These are phyloP conservation scores for Ypsolopha sequella DNA, from an alignment of 2,888 invertebrate genomes.

Conservation along the genomic window DNA sequence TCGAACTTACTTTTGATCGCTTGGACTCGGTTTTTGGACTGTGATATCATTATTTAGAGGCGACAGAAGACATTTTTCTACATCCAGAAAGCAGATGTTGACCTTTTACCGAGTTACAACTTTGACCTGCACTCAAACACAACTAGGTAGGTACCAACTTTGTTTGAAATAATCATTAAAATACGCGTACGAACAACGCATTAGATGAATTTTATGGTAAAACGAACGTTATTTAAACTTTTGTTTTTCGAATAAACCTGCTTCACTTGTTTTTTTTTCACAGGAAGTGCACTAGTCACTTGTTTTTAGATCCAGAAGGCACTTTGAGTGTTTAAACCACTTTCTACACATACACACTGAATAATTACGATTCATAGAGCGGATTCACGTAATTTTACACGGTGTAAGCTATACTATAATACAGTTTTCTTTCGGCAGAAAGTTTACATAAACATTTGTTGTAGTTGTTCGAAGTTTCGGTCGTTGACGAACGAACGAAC, in stretches of 20 bases:
- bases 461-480: conserved; percentile 7
- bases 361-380: not conserved
- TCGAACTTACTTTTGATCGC: conserved; percentile 76
- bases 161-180: conserved; percentile 8
- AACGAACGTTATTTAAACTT: conserved; percentile 5
- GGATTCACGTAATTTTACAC: conserved; percentile 14
- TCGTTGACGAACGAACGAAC: conserved; percentile 13
- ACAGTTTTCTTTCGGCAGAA: conserved; percentile 26
- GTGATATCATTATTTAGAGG: conserved; percentile 56
- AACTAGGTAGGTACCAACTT: not conserved
- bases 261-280: not conserved
- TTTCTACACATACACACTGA: not conserved
- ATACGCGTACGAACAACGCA: conserved; percentile 10
- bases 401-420: not conserved
- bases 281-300: not conserved
- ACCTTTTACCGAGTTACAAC: not conserved
- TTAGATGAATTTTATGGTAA: conserved; percentile 10
- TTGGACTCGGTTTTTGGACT: conserved; percentile 70
- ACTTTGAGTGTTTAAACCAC: not conserved
- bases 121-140: not conserved
- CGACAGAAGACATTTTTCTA: conserved; percentile 2
- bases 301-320: not conserved
- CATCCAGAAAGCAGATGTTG: not conserved
- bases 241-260: not conserved
- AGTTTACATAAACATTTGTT: conserved; percentile 41